Evolutionary conservation across 2,113 vertebrate species (phyloP).

Genomic region (Regulus satrapa): DNA sequence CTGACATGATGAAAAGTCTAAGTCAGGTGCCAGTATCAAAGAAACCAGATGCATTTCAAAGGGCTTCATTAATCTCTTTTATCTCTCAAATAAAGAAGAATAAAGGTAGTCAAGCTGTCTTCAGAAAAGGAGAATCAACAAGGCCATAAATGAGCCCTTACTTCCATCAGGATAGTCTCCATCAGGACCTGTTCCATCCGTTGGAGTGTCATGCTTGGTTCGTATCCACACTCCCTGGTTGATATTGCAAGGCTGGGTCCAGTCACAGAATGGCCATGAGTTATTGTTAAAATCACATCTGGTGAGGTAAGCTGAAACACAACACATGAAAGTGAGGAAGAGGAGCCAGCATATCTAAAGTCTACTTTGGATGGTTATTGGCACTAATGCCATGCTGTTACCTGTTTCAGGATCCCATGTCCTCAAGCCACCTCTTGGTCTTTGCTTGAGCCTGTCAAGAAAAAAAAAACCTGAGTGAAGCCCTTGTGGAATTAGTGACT

Average conservation of each 20-base stretch:
- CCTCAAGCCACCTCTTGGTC: not conserved
- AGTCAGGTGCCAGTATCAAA: not conserved
- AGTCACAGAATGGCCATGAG: conserved; percentile 73
- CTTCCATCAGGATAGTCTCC: conserved; percentile 67
- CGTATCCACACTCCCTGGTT: conserved; percentile 64
- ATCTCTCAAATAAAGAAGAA: not conserved
- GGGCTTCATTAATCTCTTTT: not conserved
- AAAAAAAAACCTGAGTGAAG: not conserved
- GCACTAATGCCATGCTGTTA: not conserved
- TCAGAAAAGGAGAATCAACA: not conserved
- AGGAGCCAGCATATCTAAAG: not conserved
- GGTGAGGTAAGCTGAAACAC: conserved; percentile 74
- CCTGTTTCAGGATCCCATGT: conserved; percentile 47
- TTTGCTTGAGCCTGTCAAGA: conserved; percentile 6
- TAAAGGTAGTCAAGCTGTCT: not conserved
- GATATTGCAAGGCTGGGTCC: conserved; percentile 65
- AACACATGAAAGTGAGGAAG: not conserved
- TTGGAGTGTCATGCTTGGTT: conserved; percentile 57
- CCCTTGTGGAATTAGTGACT: not conserved
- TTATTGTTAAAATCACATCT: conserved; percentile 76
- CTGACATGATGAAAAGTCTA: not conserved
- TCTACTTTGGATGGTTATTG: not conserved
- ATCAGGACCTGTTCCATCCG: conserved; percentile 64
- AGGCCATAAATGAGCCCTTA: not conserved
- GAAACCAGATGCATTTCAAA: not conserved